Conservation (phyloP, 2,888 invertebrate species). For the Ditula angustiorana region DNA sequence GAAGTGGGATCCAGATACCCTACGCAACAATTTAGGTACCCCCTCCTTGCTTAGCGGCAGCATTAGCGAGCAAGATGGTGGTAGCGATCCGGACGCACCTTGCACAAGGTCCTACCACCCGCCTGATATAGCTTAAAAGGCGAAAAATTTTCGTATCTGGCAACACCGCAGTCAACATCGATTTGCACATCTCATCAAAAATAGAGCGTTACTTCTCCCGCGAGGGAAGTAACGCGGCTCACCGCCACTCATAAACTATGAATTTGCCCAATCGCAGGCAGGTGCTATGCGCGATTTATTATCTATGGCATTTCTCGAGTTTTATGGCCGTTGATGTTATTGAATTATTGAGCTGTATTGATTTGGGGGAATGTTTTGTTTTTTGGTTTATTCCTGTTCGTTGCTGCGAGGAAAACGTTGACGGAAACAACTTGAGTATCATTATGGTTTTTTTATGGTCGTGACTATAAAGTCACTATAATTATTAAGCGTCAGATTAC, state of each 20-base stretch:
- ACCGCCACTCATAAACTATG: slow-evolving; percentile 76
- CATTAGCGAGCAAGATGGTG: too few relatives aligned
- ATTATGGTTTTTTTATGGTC: not conserved
- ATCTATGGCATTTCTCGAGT: slow-evolving; percentile 54
- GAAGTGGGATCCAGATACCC: too few relatives aligned
- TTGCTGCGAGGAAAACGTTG: not conserved
- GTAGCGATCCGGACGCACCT: too few relatives aligned
- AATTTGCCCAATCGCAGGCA: slow-evolving; percentile 77
- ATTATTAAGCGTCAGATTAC: too few relatives aligned
- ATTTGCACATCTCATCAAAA: slow-evolving; percentile 75
- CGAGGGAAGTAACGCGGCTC: slow-evolving; percentile 49
- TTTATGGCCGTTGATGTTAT: slow-evolving; percentile 62
- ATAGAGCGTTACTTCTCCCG: slow-evolving; percentile 58
- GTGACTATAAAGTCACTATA: not conserved
- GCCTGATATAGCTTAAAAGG: too few relatives aligned
- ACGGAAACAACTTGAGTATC: not conserved
- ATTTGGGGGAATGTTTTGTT: slow-evolving; percentile 16
- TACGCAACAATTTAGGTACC: too few relatives aligned
- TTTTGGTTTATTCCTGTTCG: not conserved
- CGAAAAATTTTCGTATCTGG: too few relatives aligned
- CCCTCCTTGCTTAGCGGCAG: too few relatives aligned
- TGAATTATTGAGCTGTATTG: slow-evolving; percentile 65
- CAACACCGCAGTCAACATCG: slow-evolving; percentile 65
- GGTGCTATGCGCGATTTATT: slow-evolving; percentile 80
- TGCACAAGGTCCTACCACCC: too few relatives aligned